Evolutionary conservation across 2,888 invertebrate genomes (phyloP).

Genomic region (Athalia rosae): DNA sequence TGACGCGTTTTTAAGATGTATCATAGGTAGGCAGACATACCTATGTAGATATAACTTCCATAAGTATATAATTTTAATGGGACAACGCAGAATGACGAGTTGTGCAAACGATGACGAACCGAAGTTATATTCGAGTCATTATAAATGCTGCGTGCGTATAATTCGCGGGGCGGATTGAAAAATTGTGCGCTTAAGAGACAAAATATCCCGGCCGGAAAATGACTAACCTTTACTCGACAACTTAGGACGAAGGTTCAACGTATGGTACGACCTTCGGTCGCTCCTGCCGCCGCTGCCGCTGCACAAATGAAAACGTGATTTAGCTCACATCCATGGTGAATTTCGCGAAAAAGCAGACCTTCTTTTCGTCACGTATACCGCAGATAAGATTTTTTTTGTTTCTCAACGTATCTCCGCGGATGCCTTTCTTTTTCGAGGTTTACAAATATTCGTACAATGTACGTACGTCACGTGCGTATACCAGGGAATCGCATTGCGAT

Average conservation of each 20-base stretch:
- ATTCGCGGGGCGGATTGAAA: constrained; percentile 20
- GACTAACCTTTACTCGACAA: not conserved
- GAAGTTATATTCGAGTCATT: constrained; percentile 7
- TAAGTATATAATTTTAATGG: constrained; percentile 4
- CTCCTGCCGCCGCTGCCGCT: not conserved
- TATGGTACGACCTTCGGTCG: too few species aligned
- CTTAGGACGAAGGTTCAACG: constrained; percentile 26
- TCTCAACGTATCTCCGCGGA: too few species aligned
- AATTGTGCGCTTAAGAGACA: constrained; percentile 3
- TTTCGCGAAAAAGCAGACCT: constrained; percentile 8
- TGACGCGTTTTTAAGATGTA: too few species aligned
- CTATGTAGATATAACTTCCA: not conserved
- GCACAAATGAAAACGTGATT: constrained; percentile 1
- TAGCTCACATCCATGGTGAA: not conserved
- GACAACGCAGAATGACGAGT: not conserved
- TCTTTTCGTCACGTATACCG: constrained; percentile 25
- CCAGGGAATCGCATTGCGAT: too few species aligned
- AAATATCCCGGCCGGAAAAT: constrained; percentile 12
- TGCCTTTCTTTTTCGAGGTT: too few species aligned
- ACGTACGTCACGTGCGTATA: too few species aligned
- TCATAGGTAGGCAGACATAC: too few species aligned
- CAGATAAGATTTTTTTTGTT: too few species aligned
- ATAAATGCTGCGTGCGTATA: constrained; percentile 22
- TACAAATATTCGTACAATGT: too few species aligned
- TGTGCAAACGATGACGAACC: constrained; percentile 38